Percentiles rank a stretch among this genome's conserved stretches.
These are phyloP conservation scores for Triplophysa bombifrons DNA, from an alignment of 2,797 vertebrate genomes.

Conservation along the genomic window DNA sequence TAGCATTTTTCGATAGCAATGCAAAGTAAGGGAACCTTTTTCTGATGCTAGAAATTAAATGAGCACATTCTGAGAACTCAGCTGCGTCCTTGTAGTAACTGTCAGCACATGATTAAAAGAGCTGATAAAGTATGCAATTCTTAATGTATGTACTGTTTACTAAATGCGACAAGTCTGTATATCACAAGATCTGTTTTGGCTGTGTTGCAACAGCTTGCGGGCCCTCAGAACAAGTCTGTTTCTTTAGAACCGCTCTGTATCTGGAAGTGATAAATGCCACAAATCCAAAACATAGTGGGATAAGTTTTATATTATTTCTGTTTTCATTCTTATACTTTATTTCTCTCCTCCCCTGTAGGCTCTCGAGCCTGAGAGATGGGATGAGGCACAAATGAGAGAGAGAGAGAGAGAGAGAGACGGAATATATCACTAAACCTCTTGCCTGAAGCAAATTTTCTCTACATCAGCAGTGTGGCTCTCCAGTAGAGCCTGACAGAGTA, in stretches of 20 bases:
- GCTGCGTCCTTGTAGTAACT: not conserved
- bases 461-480: conserved; percentile 38
- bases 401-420: not conserved
- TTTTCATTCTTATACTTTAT: conserved; percentile 45
- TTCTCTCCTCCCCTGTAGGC: conserved; percentile 54
- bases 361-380: conserved; percentile 43
- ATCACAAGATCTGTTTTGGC: conserved; percentile 39
- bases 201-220: conserved; percentile 45
- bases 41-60: conserved; percentile 17
- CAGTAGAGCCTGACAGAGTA: conserved; percentile 33
- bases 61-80: not conserved
- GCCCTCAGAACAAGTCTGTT: conserved; percentile 51
- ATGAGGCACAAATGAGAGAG: conserved; percentile 39
- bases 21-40: conserved; percentile 16
- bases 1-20: not conserved
- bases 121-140: conserved; percentile 15
- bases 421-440: conserved; percentile 41
- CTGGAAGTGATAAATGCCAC: conserved; percentile 51
- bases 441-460: conserved; percentile 45
- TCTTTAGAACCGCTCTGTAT: conserved; percentile 52
- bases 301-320: conserved; percentile 64
- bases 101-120: conserved; percentile 33
- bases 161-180: conserved; percentile 18
- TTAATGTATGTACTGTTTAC: conserved; percentile 40
- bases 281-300: conserved; percentile 51